Base-by-base conservation (phyloP, 1,140 invertebrate species). In the Procambarus clarkii region DNA sequence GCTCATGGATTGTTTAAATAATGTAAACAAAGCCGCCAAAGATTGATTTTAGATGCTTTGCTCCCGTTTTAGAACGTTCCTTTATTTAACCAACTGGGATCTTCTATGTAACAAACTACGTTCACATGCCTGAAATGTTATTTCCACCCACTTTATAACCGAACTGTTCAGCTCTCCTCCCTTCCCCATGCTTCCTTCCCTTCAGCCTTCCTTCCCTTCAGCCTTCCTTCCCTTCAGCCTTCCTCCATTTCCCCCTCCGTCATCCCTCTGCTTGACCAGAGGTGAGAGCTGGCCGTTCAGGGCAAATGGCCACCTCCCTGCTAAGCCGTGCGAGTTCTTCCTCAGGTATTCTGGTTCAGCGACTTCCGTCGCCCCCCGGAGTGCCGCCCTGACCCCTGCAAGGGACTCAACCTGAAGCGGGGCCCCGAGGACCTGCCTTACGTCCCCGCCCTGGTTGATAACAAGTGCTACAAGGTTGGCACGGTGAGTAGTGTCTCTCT, bases 311-410 rank as follows among this genome's bases (percentile, higher is more conserved):
- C 54, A 13, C 13, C 5, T 5, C 54, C 13, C 54, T 13, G 15
- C 46, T 7, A 78, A 34, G 11, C 81, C 64, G n/a, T 18, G 5
- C 15, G 11, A 18, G n/a, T 34, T 45, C 21, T 74, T 24, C 76
- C 44, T 21, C 92, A 92, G 92, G 92, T 92, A 44, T 91, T 92
- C 50, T 92, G 92, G 92, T 92, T 92, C 84, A 82, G 48, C 24
- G 76, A 64, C 78, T 85, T 92, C 69, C 24, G 64, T 4, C 7
- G 50, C 3, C 88, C 88, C 1, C 88, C 88, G 2, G 84, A 74
- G 64, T 92, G 92, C 64, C 69, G 45, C 3, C 92, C 88, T 8
- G 92, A 92, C 54, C 92, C 92, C 50, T 92, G 92, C 84, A 86
- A 83, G 11, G 92, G 88, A 3, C 83, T 90, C 9, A 92, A 92